Base-by-base conservation (phyloP, 2,888 invertebrate genomes). In the Ormia ochracea region DNA sequence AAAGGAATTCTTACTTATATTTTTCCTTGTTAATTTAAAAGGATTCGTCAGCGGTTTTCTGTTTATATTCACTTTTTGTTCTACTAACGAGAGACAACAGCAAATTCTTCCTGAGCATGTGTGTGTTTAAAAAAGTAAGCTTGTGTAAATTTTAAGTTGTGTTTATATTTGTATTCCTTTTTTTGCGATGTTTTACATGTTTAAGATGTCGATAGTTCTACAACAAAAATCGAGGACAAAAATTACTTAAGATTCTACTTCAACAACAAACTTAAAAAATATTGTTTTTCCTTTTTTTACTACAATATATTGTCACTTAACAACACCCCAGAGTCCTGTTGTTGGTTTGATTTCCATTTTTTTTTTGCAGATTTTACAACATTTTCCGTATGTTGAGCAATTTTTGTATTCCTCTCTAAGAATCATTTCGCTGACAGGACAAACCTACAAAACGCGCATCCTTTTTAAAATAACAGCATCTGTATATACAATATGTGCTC, bases 271-370 rank as follows among this genome's bases (percentile, higher is more conserved):
- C 41, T 78, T 79, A 54, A 69, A 2, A 12, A 21, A 10, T 48
- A 17, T 52, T 73, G 59, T 76, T 68, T 17, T 50, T 21, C 45
- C 21, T 81, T 81, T 54, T 66, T 80, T 72, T 68, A 12, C 33
- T 31, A 17, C 14, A 74, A 69, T 68, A 65, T 81, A 82, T 69
- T 82, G 83, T 82, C 78, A 81, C 83, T 87, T 87, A 84, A 87
- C 87, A 85, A 84, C 85, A 86, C 87, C 87, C 87, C 82, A 85
- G 87, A 84, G 87, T 84, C 85, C 85, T 85, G 83, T 86, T 83
- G 76, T 78, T 48, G 65, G 56, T 81, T 78, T 81, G 81, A 68
- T 75, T 82, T 79, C 59, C 17, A 4, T 54, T 19, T 14, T 43
- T 50, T 56, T 72, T 78, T 52, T 31, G 23, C 63, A 70, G n/a